A percentile compares a stretch with the other conserved stretches of the same genome.
phyloP scores from a whole-genome alignment of 2,888 invertebrate genomes.

The Morpho helenor region DNA sequence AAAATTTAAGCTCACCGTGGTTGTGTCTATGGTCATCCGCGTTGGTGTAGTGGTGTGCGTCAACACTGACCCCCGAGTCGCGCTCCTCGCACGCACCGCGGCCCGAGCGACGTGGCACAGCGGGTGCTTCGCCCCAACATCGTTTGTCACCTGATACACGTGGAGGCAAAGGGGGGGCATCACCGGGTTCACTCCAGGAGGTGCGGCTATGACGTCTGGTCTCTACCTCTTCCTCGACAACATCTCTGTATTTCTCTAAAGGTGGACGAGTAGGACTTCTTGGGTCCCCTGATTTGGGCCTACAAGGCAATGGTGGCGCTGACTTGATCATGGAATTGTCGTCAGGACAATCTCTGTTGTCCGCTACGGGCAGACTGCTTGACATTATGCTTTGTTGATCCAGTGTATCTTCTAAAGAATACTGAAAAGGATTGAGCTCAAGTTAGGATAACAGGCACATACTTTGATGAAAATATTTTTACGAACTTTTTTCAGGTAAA shows the following conservation, averaged over 20 bases:
- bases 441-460: no score
- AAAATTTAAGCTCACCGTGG: conserved; percentile 34
- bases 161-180: conserved; percentile 90
- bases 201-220: conserved; percentile 72
- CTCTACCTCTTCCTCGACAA: conserved; percentile 77
- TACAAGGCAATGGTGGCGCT: conserved; percentile 58
- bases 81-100: conserved; percentile 52
- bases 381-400: conserved; percentile 59
- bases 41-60: conserved; percentile 60
- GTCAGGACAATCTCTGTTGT: conserved; percentile 44
- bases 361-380: conserved; percentile 47
- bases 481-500: no score
- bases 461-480: no score
- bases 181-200: conserved; percentile 71
- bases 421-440: conserved; percentile 35
- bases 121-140: conserved; percentile 56
- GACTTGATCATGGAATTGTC: conserved; percentile 57
- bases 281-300: conserved; percentile 66
- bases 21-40: conserved; percentile 52
- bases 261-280: conserved; percentile 59
- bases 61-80: conserved; percentile 68
- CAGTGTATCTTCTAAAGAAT: conserved; percentile 54
- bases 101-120: conserved; percentile 63
- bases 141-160: conserved; percentile 81
- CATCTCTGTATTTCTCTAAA: conserved; percentile 45